Evolutionary conservation across 2,797 vertebrate species (phyloP), one percentile per base, ranked within the genome.

Genomic region (Phyllotis vaccarum): DNA sequence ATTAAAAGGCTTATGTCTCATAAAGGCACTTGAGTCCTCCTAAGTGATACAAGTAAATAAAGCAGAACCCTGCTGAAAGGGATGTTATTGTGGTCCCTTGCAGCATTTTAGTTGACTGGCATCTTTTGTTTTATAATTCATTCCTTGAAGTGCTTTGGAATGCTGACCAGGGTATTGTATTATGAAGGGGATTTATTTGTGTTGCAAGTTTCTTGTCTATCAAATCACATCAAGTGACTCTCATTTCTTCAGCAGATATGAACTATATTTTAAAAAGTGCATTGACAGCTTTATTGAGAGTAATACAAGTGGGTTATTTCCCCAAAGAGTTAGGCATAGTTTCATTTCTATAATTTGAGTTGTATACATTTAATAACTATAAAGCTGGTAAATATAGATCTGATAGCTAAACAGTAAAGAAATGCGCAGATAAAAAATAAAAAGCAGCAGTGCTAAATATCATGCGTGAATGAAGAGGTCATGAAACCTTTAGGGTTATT

Each of bases 301-400:
- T 97, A 94, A 95, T 98, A 98, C 92, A 98, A 97, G 92, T 97
- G 94, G 94, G 95, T 95, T 99, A 98, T 98, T 99, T 98, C 98
- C 98, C 98, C 98, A 93, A 96, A 98, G 98, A 98, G 12, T 56
- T 37, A 66, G 92, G 96, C 40, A 93, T 56, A 58, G 98, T 95
- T 97, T 98, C 90, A 92, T 97, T 97, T 94, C 97, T 95, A 96
- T 80, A 96, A 97, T 97, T 98, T 97, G 97, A 95, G 89, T 96
- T 98, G 96, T 98, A 97, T 97, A 98, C 58, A 95, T 34, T 95
- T 83, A 89, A 96, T 68, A 96, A 34, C 74, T 95, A 94, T 78
- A 70, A 49, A 95, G 54, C 64, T 96, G 75, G 43, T 87, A 68
- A 96, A 92, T 96, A 95, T 29, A 58, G 40, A 89, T 95, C 46